Conservation (phyloP, 2,797 vertebrate genomes). For the Amblyraja radiata region DNA sequence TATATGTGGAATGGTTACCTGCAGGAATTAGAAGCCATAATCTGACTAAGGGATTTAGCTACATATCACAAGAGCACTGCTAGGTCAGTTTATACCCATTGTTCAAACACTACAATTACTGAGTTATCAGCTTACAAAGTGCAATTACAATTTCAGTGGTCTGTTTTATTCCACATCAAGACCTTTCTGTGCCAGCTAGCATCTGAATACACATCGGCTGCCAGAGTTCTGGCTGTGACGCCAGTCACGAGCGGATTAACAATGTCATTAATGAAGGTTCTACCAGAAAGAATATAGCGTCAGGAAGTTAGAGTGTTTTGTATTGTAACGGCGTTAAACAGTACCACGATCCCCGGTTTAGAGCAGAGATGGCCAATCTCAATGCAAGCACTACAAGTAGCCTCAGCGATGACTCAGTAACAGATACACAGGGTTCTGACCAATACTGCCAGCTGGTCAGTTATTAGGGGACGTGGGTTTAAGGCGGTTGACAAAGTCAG, state of each 20-base stretch:
- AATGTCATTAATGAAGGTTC: not conserved
- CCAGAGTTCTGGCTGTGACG: not conserved
- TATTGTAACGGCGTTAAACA: not conserved
- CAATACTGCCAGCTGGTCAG: not conserved
- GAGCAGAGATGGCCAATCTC: not conserved
- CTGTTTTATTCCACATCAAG: not conserved
- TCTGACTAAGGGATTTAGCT: not conserved
- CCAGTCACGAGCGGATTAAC: not conserved
- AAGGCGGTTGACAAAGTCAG: not conserved
- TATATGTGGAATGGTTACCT: not conserved
- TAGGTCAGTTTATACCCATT: constrained; percentile 11
- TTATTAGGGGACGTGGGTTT: not conserved
- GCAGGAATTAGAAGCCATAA: not conserved
- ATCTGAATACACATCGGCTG: not conserved
- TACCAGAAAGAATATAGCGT: not conserved
- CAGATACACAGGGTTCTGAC: not conserved
- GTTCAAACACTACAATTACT: not conserved
- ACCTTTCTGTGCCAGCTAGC: not conserved
- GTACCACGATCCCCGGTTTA: not conserved
- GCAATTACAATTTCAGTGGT: not conserved
- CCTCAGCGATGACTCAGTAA: not conserved
- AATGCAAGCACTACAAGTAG: not conserved
- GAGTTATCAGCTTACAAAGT: not conserved
- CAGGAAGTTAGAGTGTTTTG: too few relatives aligned
- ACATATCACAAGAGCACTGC: not conserved